Evolutionary conservation across 2,797 vertebrate genomes (phyloP).

Genomic region (Morus bassanus): DNA sequence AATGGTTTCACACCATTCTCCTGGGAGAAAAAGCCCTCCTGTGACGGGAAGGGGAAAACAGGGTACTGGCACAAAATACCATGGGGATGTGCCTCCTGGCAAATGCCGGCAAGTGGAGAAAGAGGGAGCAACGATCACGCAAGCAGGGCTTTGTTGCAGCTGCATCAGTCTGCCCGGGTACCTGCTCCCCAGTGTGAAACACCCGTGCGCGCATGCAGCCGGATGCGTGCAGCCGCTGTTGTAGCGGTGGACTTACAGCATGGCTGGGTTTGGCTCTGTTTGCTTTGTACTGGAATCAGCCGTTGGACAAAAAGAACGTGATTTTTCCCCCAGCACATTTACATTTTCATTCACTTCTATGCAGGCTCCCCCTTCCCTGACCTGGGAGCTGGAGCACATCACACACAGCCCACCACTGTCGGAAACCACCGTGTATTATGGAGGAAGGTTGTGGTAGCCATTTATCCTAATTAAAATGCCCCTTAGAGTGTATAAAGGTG

Average conservation of each 20-base stretch:
- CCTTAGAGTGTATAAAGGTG: not conserved
- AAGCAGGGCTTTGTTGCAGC: not conserved
- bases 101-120: not conserved
- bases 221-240: not conserved
- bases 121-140: not conserved
- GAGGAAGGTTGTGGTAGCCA: not conserved
- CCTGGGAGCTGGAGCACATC: not conserved
- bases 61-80: not conserved
- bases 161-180: not conserved
- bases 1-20: not conserved
- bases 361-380: not conserved
- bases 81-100: not conserved
- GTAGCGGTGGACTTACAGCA: not conserved
- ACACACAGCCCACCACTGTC: not conserved
- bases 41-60: not conserved
- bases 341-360: not conserved
- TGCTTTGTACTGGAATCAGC: not conserved
- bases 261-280: not conserved
- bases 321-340: not conserved
- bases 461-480: not conserved
- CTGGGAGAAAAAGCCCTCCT: not conserved
- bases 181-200: not conserved
- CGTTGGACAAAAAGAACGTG: not conserved
- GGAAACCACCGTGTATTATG: not conserved
- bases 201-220: accelerated